Evolutionary conservation across 2,888 invertebrate species (phyloP), one percentile per base, ranked within the genome.

Genomic region (Andrena praecox): DNA sequence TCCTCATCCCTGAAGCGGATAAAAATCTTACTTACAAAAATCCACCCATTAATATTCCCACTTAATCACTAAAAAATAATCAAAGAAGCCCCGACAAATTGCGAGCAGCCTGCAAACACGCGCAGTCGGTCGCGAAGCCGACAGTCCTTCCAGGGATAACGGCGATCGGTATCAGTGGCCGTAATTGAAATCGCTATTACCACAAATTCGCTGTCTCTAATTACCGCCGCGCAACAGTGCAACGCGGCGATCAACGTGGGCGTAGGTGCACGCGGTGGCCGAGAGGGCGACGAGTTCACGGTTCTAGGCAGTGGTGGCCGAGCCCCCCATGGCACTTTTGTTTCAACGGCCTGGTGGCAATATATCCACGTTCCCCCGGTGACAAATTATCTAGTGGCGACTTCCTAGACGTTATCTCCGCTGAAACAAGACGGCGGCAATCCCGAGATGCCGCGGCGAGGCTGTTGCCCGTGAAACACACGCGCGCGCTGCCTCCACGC

Each of bases 381-480:
- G 89, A 89, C 88, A 89, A 89, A 89, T 89, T 87, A 77, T 86
- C 82, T 85, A 62, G 73, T 86, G 73, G 73, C 74, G 71, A 85
- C 80, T 85, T 87, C 87, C 87, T 87, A 85, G 87, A 87, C 83
- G 83, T 80, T 87, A 83, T 87, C 87, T 77, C 70, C 42, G 2
- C 29, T 42, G 33, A 52, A 63, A 86, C 86, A 82, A 86, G 84
- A 76, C 74, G 68, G 72, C 77, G 56, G 70, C 75, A 59, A 64
- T 54, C 48, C 27, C 54, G 42, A 68, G 80, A 78, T 68, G 33
- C 73, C 80, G 66, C 12, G 80, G 42, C 68, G 63, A 60, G 66
- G 70, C 80, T 56, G 60, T 60, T 70, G 69, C 69, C 56, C 54
- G 68, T 27, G 77, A 52, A 56, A 66, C 70, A 66, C 70, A 63